Base-by-base conservation (phyloP, 2,113 vertebrate species). In the Channa argus region DNA sequence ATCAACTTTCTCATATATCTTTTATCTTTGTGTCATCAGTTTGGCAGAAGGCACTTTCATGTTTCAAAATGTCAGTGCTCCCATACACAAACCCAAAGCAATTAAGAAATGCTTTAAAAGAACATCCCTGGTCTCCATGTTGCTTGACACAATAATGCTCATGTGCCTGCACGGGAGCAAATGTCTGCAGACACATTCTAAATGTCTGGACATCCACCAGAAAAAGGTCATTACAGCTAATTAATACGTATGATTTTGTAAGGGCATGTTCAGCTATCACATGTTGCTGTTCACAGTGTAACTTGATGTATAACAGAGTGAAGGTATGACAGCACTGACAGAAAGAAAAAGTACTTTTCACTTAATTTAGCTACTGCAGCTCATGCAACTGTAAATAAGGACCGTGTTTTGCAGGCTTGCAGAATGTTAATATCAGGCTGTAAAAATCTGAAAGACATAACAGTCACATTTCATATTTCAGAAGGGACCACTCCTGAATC, bases 381-480 rank as follows among this genome's bases (percentile, higher is more conserved):
- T 58, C 55, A 73, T 24, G n/a, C 3, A 11, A 60, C 37, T 34
- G 11, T 33, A 41, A 54, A 15, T 12, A 39, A 53, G 50, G n/a
- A 62, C 1, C 5, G 14, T 24, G 15, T 24, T 55, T 49, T 41
- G 10, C 6, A 15, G 45, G 45, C 24, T 34, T 70, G 44, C 47
- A 54, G 71, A 53, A 63, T 56, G 37, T 24, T 24, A 24, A 24
- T 59, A 24, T 45, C 4, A 34, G 44, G 8, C 51, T 63, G 5
- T 47, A 67, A 54, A 71, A 46, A 54, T 3, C 39, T 74, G 8
- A 63, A 45, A 55, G 33, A 53, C 8, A 2, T 58, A 47, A 24
- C 15, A 50, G 49, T 41, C 51, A 58, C 11, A 68, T 77, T 68
- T 54, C 36, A 69, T 37, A 43, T 15, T 6, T 80, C 58, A 69